Evolutionary conservation across 2,113 vertebrate species (phyloP).

Genomic region (Scalopus aquaticus): DNA sequence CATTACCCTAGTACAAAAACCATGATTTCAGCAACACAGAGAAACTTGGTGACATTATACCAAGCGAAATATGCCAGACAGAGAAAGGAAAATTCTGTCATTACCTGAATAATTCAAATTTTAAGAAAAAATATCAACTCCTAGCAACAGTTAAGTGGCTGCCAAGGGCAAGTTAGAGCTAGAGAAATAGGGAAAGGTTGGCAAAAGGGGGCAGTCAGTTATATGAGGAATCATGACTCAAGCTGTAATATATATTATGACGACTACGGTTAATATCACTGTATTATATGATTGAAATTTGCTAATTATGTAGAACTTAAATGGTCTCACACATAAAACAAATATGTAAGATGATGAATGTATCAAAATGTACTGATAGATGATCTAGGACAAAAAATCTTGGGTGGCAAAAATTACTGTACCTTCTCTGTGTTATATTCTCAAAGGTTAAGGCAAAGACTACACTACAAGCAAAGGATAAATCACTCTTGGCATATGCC

Average conservation of each 20-base stretch:
- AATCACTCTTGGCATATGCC: not conserved
- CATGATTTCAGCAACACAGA: not conserved
- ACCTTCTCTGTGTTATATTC: not conserved
- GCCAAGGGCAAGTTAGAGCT: not conserved
- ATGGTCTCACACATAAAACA: not conserved
- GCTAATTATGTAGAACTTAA: not conserved
- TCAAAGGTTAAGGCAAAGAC: not conserved
- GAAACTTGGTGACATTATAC: not conserved
- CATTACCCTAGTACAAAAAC: not conserved
- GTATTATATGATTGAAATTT: not conserved
- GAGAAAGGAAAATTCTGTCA: not conserved
- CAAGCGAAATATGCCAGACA: not conserved
- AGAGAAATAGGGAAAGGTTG: not conserved
- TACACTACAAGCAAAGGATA: not conserved
- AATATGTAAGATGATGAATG: not conserved
- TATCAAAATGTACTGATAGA: not conserved
- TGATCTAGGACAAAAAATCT: not conserved
- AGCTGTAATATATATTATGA: not conserved
- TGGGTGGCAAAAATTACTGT: not conserved
- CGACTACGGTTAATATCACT: not conserved
- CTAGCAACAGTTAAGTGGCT: not conserved
- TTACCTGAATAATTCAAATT: not conserved
- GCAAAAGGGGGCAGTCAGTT: not conserved
- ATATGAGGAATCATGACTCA: not conserved
- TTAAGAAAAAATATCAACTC: not conserved